Percentiles rank a stretch among this genome's conserved stretches.
Evolutionary conservation across 2,888 invertebrate species (phyloP).

Genomic region (Tenodera sinensis): DNA sequence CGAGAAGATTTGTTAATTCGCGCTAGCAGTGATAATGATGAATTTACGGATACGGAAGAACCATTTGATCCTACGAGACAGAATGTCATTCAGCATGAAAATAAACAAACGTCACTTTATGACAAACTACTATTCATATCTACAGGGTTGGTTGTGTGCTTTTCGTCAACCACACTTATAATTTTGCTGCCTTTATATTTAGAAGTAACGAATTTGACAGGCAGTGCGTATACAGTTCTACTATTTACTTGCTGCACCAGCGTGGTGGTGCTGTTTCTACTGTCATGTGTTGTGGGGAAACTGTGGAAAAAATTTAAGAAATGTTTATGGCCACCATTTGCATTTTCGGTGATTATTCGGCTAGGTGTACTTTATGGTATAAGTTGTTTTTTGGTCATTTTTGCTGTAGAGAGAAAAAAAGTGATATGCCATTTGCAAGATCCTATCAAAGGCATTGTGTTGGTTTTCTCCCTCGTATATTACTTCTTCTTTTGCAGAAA

Average conservation of each 20-base stretch:
- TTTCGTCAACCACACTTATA: slow-evolving; percentile 50
- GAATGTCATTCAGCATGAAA: slow-evolving; percentile 6
- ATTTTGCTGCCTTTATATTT: slow-evolving; percentile 53
- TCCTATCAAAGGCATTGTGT: slow-evolving; percentile 55
- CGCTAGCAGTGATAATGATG: slow-evolving; percentile 26
- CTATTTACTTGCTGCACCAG: slow-evolving; percentile 39
- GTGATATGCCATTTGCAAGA: slow-evolving; percentile 60
- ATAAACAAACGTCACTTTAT: slow-evolving; percentile 8
- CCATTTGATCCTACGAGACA: neutral
- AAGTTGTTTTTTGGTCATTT: slow-evolving; percentile 49
- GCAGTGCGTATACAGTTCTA: slow-evolving; percentile 43
- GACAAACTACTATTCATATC: slow-evolving; percentile 47
- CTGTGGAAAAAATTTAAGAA: slow-evolving; percentile 38
- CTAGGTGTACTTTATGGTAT: slow-evolving; percentile 47
- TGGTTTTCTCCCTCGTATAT: slow-evolving; percentile 55
- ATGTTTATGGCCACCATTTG: slow-evolving; percentile 42
- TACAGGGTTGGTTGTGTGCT: slow-evolving; percentile 46
- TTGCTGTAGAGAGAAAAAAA: slow-evolving; percentile 51
- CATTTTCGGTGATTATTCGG: slow-evolving; percentile 45
- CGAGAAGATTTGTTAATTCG: slow-evolving; percentile 28
- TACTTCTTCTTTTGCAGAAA: slow-evolving; percentile 59
- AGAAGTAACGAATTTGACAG: slow-evolving; percentile 42
- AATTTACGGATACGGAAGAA: slow-evolving; percentile 27
- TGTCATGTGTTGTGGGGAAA: slow-evolving; percentile 37
- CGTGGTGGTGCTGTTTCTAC: slow-evolving; percentile 37